Evolutionary conservation across 2,888 invertebrate genomes (phyloP).

Genomic region (Rhyacophila evoluta): DNA sequence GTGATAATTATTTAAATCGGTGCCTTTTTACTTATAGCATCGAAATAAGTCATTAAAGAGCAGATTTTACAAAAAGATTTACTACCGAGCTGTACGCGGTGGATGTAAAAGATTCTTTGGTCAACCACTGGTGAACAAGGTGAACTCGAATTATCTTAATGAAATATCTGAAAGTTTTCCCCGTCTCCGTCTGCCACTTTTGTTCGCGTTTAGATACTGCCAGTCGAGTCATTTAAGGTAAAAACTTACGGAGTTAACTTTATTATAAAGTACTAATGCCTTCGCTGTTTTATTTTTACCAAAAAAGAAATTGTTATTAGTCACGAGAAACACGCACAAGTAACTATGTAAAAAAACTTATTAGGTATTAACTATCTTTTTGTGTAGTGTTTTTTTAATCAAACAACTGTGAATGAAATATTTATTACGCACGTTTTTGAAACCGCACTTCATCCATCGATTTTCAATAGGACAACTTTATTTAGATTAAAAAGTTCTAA

Average conservation of each 20-base stretch:
- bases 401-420: no score
- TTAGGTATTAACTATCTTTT: no score
- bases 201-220: slow-evolving; percentile 1
- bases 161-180: slow-evolving; percentile 31
- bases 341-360: no score
- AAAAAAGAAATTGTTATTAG: no score
- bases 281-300: neutral
- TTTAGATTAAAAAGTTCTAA: no score
- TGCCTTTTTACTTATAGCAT: slow-evolving; percentile 12
- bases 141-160: slow-evolving; percentile 33
- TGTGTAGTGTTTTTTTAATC: no score
- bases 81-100: neutral
- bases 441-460: no score
- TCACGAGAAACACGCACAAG: no score
- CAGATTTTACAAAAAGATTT: slow-evolving; percentile 28
- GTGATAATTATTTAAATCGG: no score
- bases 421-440: no score
- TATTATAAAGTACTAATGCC: slow-evolving; percentile 7
- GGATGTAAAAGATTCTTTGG: slow-evolving; percentile 5
- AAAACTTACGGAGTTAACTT: neutral
- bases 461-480: no score
- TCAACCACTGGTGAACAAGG: slow-evolving; percentile 31
- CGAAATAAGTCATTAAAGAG: neutral
- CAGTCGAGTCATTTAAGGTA: neutral
- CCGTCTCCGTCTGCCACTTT: neutral